These are phyloP conservation scores for Bos javanicus DNA, from an alignment of 2,113 vertebrate species.

Conservation along the genomic window DNA sequence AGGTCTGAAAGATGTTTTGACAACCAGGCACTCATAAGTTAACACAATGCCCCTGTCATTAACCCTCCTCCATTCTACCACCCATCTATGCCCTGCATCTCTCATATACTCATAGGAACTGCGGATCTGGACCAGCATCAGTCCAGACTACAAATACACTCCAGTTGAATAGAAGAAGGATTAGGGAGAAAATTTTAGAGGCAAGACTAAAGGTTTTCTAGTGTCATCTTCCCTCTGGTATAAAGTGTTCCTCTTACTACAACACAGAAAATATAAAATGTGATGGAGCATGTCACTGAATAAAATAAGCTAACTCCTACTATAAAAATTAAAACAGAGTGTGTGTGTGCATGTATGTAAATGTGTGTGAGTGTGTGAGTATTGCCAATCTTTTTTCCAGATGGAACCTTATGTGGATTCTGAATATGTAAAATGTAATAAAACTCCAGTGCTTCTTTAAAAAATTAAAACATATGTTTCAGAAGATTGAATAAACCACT, in stretches of 20 bases:
- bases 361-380: neutral
- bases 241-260: neutral
- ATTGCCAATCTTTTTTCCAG: neutral
- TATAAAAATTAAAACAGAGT: neutral
- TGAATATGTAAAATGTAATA: neutral
- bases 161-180: neutral
- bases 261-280: neutral
- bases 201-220: neutral
- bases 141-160: neutral
- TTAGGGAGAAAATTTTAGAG: neutral
- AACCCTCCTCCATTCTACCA: neutral
- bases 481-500: neutral
- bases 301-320: neutral
- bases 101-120: neutral
- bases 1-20: neutral
- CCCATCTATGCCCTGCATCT: neutral
- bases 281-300: neutral
- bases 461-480: constrained; percentile 26
- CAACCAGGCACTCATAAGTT: neutral
- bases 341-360: neutral
- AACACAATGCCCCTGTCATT: neutral
- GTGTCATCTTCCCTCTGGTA: neutral
- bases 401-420: neutral
- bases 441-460: neutral
- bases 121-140: neutral